Percentiles rank a stretch among this genome's conserved stretches.
Conservation (phyloP, 2,113 vertebrate species). For the Marmota monax region DNA sequence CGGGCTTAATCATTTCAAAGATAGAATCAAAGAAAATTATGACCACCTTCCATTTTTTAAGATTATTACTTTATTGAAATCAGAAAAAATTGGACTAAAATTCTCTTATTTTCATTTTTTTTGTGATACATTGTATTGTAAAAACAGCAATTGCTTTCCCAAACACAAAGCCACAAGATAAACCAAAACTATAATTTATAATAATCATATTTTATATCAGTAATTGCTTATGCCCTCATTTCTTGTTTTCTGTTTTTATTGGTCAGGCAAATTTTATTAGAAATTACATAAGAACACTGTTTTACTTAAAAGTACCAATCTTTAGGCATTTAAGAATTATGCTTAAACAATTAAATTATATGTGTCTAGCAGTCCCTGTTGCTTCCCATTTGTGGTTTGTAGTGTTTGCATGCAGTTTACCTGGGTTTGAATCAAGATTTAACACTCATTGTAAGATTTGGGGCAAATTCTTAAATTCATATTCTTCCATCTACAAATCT, state of each 20-base stretch:
- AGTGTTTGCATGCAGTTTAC: too few species aligned
- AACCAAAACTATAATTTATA: neutral
- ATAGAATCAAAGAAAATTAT: neutral
- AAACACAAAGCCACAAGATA: neutral
- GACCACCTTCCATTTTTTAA: neutral
- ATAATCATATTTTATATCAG: neutral
- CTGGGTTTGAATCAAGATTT: neutral
- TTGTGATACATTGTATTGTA: neutral
- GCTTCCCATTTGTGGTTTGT: neutral
- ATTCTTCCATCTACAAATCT: neutral
- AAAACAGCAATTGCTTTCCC: neutral
- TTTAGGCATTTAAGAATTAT: neutral
- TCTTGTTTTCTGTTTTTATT: neutral
- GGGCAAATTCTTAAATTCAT: neutral
- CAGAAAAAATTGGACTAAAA: neutral
- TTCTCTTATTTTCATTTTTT: neutral
- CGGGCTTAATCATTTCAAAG: neutral
- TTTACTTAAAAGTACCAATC: neutral
- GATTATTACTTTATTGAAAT: neutral
- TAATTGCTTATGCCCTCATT: neutral
- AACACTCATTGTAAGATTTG: neutral
- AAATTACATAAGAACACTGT: neutral
- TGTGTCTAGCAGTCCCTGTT: neutral
- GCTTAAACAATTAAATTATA: neutral
- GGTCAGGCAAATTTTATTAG: neutral